phyloP scores from a whole-genome alignment of 1,140 invertebrate species.

The Polypedilum pembai region DNA sequence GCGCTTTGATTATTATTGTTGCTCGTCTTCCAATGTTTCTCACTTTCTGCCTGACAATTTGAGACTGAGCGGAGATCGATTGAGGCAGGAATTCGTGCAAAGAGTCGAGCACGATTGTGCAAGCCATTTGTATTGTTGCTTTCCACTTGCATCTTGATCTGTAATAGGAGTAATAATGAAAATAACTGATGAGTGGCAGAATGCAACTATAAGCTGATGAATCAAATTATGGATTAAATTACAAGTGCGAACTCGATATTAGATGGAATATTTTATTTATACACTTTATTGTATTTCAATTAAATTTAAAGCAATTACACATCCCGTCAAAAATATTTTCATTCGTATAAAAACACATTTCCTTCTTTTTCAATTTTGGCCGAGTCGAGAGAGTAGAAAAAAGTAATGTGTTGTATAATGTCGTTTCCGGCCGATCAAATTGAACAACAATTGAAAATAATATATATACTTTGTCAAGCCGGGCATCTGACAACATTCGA shows the following conservation, averaged over 20 bases:
- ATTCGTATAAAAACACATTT: slow-evolving; percentile 21
- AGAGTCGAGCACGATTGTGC: not conserved
- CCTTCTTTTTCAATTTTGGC: slow-evolving; percentile 22
- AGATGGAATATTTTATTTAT: slow-evolving; percentile 2
- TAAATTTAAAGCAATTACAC: slow-evolving; percentile 9
- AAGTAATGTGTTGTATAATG: slow-evolving; percentile 15
- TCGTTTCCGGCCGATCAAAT: slow-evolving; percentile 16
- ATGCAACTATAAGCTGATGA: not conserved
- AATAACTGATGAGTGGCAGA: too few relatives aligned
- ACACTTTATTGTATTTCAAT: slow-evolving; percentile 5
- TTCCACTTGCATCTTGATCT: slow-evolving; percentile 8
- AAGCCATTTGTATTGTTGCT: not conserved
- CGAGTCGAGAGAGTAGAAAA: not conserved
- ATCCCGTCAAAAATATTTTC: slow-evolving; percentile 17
- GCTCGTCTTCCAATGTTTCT: not conserved
- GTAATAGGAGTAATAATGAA: not conserved
- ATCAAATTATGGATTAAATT: slow-evolving; percentile 1
- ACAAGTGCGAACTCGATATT: slow-evolving; percentile 9
- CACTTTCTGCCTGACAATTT: not conserved
- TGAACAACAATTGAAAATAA: slow-evolving; percentile 26
- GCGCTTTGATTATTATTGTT: not conserved
- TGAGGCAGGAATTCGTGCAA: not conserved
- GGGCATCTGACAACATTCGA: not conserved
- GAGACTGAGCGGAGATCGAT: not conserved
- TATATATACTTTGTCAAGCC: not conserved